Base-by-base conservation (phyloP, 2,888 invertebrate genomes). In the Keiferia lycopersicella region DNA sequence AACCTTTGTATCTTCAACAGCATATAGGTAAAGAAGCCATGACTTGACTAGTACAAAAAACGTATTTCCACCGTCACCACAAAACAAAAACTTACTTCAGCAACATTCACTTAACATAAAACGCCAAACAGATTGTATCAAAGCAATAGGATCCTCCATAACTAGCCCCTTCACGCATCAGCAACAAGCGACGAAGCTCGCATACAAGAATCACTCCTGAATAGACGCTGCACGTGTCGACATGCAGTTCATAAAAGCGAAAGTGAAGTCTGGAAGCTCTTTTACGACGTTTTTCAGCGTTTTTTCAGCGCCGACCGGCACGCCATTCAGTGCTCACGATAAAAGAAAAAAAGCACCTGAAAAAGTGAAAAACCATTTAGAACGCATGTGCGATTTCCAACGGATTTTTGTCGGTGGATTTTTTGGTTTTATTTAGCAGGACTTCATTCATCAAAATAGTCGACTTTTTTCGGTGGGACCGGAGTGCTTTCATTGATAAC, bases 371-470 rank as follows among this genome's bases (percentile, higher is more conserved):
- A 39, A 58, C 18, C 16, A 58, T 58, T 58, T 58, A 39, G 59
- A 41, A 41, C 59, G 38, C 41, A 41, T 41, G 41, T 59, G 53
- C 53, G 53, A 53, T 51, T 39, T 59, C 26, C 26, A 0, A 4
- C 14, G 59, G n/a, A 41, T 45, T 60, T 45, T 41, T 26, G 20
- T 30, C 30, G 26, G 41, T 22, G 59, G 11, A 22, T 45, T 60
- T 60, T 60, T 45, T 38, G 59, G 59, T 60, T 60, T 60, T 41
- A 60, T 60, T 45, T 6, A 20, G 16, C 20, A 26, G 53, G 4
- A 60, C 59, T 60, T 60, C 59, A 60, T 60, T 60, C 59, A 60
- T 60, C 59, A 60, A 60, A 60, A 22, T 39, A 56, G 56, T 56
- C 12, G 3, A 30, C 30, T 56, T n/a, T 56, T 56, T 26, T 56